These are phyloP conservation scores for Rhorus exstirpatorius DNA, from an alignment of 2,888 invertebrate species.

Conservation along the genomic window DNA sequence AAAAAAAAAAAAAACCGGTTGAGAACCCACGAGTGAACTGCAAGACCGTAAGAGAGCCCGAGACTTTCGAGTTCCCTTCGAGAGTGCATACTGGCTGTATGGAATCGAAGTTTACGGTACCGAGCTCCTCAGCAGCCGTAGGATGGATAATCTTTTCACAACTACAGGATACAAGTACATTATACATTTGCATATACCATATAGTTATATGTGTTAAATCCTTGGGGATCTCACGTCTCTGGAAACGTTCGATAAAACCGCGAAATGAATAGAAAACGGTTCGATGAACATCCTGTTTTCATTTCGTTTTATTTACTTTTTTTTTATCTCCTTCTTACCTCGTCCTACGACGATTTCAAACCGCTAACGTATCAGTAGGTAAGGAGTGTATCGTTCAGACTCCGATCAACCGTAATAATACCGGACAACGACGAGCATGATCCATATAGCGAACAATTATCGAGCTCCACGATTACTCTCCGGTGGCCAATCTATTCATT, in stretches of 20 bases:
- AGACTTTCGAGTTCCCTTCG: conserved; percentile 59
- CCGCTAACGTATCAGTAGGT: conserved; percentile 70
- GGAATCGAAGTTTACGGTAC: conserved; percentile 67
- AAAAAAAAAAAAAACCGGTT: conserved; percentile 48
- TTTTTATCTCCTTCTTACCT: conserved; percentile 13
- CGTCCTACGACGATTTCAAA: conserved; percentile 39
- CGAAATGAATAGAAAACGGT: conserved; percentile 63
- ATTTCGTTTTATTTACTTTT: conserved; percentile 31
- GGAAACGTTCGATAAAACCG: conserved; percentile 43
- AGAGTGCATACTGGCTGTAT: conserved; percentile 67
- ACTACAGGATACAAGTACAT: conserved; percentile 23
- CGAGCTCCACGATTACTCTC: conserved; percentile 48
- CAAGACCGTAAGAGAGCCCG: conserved; percentile 58
- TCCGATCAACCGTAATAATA: conserved; percentile 59
- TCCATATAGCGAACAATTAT: conserved; percentile 54
- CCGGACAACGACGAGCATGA: conserved; percentile 13
- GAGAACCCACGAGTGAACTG: conserved; percentile 57
- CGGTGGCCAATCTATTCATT: conserved; percentile 28
- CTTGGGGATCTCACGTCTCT: conserved; percentile 29
- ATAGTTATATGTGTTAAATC: conserved; percentile 5
- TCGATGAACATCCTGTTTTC: conserved; percentile 60
- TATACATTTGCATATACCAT: no score
- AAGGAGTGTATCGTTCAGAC: conserved; percentile 66
- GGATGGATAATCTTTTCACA: conserved; percentile 58
- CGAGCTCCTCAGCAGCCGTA: conserved; percentile 46